Percentiles rank a stretch among this genome's conserved stretches.
Evolutionary conservation across 1,140 invertebrate genomes (phyloP).

Genomic region (Caenorhabditis inopinata): DNA sequence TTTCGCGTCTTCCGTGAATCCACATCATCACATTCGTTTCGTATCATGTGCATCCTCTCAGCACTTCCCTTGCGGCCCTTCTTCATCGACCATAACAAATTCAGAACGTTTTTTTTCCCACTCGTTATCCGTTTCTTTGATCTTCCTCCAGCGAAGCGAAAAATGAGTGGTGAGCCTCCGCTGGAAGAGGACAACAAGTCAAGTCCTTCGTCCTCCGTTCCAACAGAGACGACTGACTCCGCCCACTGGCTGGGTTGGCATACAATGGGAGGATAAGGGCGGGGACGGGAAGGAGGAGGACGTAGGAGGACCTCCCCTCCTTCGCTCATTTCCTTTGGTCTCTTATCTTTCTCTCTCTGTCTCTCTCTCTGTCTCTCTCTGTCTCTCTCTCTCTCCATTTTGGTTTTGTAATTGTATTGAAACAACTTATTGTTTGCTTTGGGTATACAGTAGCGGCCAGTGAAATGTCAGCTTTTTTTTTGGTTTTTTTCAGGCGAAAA

Average conservation of each 20-base stretch:
- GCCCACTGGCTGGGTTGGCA: no score
- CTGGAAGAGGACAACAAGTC: background rate
- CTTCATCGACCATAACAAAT: slow-evolving; percentile 1
- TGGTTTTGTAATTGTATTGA: no score
- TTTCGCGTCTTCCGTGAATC: background rate
- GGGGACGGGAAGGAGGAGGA: background rate
- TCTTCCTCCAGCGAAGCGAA: background rate
- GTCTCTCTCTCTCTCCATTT: no score
- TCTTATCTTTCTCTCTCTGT: background rate
- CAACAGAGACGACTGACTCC: background rate
- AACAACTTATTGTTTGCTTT: no score
- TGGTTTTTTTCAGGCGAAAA: no score
- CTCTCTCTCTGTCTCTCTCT: background rate
- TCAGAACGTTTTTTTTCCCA: slow-evolving; percentile 14
- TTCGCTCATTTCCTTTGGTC: background rate
- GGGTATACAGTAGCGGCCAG: no score
- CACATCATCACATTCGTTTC: background rate
- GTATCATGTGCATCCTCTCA: background rate
- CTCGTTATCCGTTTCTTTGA: background rate
- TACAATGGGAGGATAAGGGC: background rate
- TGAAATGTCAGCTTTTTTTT: no score
- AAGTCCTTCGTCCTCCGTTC: no score
- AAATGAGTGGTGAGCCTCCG: background rate
- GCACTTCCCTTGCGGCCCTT: background rate
- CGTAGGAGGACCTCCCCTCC: background rate